Conservation (phyloP, 2,888 invertebrate genomes). For the Lordiphosa andalusiaca region DNA sequence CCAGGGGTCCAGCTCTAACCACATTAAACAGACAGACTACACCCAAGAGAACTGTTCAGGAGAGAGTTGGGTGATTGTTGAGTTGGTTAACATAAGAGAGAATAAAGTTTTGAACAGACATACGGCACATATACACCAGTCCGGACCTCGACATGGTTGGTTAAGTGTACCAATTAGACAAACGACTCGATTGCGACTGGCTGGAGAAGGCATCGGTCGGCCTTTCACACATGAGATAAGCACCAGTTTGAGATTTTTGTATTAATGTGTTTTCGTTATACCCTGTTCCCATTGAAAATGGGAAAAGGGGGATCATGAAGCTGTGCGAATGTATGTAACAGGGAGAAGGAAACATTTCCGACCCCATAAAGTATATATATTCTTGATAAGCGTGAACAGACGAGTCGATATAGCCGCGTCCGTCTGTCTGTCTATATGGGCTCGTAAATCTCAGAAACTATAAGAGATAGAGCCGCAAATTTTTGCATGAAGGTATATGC, state of each 20-base stretch:
- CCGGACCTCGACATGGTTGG: constrained; percentile 25
- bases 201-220: constrained; percentile 7
- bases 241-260: constrained; percentile 11
- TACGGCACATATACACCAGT: constrained; percentile 31
- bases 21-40: constrained; percentile 10
- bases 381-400: too few relatives aligned
- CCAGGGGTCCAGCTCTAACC: constrained; percentile 24
- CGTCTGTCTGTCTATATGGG: too few relatives aligned
- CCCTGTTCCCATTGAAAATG: too few relatives aligned
- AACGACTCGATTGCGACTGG: constrained; percentile 39
- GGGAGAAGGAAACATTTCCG: too few relatives aligned
- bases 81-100: neutral
- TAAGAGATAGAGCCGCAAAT: too few relatives aligned
- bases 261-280: constrained; percentile 5
- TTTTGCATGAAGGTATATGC: too few relatives aligned
- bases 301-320: too few relatives aligned
- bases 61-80: neutral
- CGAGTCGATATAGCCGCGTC: too few relatives aligned
- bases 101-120: constrained; percentile 15
- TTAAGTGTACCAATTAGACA: constrained; percentile 15
- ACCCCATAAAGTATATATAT: too few relatives aligned
- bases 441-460: too few relatives aligned
- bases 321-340: too few relatives aligned
- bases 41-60: constrained; percentile 27
- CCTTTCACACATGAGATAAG: constrained; percentile 31